These are phyloP conservation scores for Cheirogaleus medius DNA, from an alignment of 2,113 vertebrate species.

Conservation along the genomic window DNA sequence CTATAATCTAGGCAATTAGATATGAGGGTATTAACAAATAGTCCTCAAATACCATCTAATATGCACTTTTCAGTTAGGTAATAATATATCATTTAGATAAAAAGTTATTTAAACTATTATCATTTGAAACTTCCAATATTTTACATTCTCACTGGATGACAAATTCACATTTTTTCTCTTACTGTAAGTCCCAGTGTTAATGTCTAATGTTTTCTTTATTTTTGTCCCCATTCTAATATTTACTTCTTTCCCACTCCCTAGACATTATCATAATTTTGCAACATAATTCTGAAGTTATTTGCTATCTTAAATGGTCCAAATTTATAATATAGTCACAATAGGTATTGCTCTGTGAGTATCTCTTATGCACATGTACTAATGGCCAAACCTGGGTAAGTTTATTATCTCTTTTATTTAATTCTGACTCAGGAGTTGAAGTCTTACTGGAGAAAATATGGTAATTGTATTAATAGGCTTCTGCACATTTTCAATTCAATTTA, in stretches of 20 bases:
- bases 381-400: not conserved
- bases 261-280: not conserved
- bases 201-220: not conserved
- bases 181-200: not conserved
- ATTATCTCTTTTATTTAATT: conserved; percentile 57
- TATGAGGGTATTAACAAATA: not conserved
- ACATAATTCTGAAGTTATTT: not conserved
- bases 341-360: not conserved
- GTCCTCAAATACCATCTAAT: not conserved
- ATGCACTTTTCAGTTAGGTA: not conserved
- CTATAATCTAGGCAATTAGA: not conserved
- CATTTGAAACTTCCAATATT: not conserved
- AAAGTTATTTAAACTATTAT: not conserved
- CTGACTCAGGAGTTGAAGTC: not conserved
- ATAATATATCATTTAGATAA: not conserved
- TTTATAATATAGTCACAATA: not conserved
- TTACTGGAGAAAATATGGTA: not conserved
- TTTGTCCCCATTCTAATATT: not conserved
- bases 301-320: not conserved
- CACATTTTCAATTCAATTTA: conserved; percentile 24
- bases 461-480: conserved; percentile 13
- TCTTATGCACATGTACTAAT: not conserved
- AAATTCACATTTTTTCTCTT: not conserved
- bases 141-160: not conserved
- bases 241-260: not conserved